phyloP scores from a whole-genome alignment of 2,888 invertebrate species.

The Pardosa pseudoannulata region DNA sequence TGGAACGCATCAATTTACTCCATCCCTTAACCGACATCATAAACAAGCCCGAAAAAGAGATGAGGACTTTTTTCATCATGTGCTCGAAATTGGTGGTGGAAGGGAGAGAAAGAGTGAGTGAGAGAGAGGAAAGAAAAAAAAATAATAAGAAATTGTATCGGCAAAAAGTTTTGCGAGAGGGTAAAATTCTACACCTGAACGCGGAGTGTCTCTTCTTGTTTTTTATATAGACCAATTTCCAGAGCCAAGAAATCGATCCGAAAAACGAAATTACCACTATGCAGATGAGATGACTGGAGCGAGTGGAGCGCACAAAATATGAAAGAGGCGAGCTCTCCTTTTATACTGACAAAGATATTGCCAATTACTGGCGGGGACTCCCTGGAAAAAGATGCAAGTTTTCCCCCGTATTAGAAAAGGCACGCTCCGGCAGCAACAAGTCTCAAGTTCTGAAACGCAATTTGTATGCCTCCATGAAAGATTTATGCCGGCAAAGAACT shows the following conservation, averaged over 20 bases:
- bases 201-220: conserved; percentile 40
- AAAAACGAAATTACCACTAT: conserved; percentile 71
- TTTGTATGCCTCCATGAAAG: conserved; percentile 71
- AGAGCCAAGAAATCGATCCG: conserved; percentile 57
- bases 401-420: conserved; percentile 45
- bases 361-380: conserved; percentile 57
- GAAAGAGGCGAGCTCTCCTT: conserved; percentile 46
- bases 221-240: conserved; percentile 58
- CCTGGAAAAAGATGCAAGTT: conserved; percentile 16
- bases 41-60: conserved; percentile 49
- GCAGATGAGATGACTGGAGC: conserved; percentile 60
- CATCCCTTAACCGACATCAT: conserved; percentile 63
- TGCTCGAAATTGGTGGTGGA: conserved; percentile 36
- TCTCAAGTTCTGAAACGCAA: conserved; percentile 72
- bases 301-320: conserved; percentile 34
- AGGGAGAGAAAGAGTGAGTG: not conserved
- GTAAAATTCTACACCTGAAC: conserved; percentile 49
- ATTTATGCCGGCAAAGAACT: conserved; percentile 55
- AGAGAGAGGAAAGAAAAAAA: conserved; percentile 11
- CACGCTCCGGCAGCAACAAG: conserved; percentile 65
- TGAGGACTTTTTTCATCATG: conserved; percentile 20
- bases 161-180: conserved; percentile 37
- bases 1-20: conserved; percentile 56
- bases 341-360: conserved; percentile 71
- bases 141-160: conserved; percentile 55